Evolutionary conservation across 2,888 invertebrate species (phyloP).

Genomic region (Cryptocheilus praepositus): DNA sequence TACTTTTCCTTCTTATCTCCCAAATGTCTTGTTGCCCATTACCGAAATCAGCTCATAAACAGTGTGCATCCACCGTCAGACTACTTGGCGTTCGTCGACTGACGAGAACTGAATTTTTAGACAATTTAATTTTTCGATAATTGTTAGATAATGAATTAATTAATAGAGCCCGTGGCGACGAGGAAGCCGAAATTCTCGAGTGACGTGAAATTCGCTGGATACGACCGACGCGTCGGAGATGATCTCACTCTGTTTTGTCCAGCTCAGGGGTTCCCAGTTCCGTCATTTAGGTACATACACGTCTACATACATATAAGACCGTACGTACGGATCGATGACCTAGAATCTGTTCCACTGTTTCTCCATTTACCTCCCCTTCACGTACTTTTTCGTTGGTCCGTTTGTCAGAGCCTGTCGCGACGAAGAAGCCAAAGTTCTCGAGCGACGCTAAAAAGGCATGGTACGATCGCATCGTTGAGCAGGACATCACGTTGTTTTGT

Average conservation of each 20-base stretch:
- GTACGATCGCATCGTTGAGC: conserved; percentile 80
- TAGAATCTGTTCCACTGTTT: no score
- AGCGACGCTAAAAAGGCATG: conserved; percentile 82
- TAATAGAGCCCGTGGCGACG: conserved; percentile 52
- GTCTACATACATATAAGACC: conserved; percentile 17
- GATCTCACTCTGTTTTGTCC: conserved; percentile 83
- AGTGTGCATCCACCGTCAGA: no score
- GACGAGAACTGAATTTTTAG: no score
- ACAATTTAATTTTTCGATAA: conserved; percentile 10
- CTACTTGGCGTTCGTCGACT: no score
- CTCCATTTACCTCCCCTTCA: background rate
- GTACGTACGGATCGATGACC: conserved; percentile 29
- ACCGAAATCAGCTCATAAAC: no score
- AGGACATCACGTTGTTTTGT: conserved; percentile 82
- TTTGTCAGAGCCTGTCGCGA: conserved; percentile 48
- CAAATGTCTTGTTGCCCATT: no score
- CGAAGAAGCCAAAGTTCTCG: conserved; percentile 79
- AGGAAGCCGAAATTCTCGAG: conserved; percentile 81
- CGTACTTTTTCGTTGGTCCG: background rate
- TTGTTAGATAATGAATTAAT: no score
- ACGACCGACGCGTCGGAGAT: conserved; percentile 80
- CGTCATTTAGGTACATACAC: conserved; percentile 75
- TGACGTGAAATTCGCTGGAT: conserved; percentile 82
- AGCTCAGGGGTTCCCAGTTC: conserved; percentile 84
- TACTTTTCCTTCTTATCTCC: no score